A percentile compares a stretch with the other conserved stretches of the same genome.
Evolutionary conservation across 2,113 vertebrate species (phyloP).

Genomic region (Hypomesus transpacificus): DNA sequence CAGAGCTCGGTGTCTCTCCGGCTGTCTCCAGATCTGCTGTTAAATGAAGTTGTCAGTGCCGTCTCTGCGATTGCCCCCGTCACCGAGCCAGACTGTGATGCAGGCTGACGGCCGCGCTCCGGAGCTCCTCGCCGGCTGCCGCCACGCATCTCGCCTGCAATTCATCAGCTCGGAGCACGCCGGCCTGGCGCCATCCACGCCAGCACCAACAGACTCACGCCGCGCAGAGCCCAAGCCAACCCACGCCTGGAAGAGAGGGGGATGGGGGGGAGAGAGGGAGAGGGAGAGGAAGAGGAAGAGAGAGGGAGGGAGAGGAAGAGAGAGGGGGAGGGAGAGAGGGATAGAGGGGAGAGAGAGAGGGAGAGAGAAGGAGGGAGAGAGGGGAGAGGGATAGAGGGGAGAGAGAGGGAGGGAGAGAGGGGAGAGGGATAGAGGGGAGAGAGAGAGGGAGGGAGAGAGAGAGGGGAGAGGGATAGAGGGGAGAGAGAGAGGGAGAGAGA

Average conservation of each 20-base stretch:
- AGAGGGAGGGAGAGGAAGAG: conserved; percentile 4
- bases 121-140: conserved; percentile 79
- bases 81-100: conserved; percentile 73
- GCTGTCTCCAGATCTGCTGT: conserved; percentile 71
- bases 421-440: conserved; percentile 19
- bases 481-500: neutral
- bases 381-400: neutral
- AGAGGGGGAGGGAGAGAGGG: neutral
- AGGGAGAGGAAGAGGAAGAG: conserved; percentile 9
- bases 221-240: conserved; percentile 34
- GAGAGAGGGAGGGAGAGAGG: neutral
- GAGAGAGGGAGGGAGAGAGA: neutral
- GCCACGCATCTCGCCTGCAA: conserved; percentile 75
- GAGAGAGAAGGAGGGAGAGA: neutral
- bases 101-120: conserved; percentile 76
- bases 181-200: conserved; percentile 55
- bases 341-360: neutral
- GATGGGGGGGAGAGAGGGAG: neutral
- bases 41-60: conserved; percentile 83
- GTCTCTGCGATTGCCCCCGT: conserved; percentile 73
- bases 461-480: conserved; percentile 17
- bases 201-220: conserved; percentile 49
- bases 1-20: conserved; percentile 69
- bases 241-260: neutral
- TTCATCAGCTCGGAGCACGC: conserved; percentile 75